These are phyloP conservation scores for Coenonympha glycerion DNA, from an alignment of 2,888 invertebrate species.

Conservation along the genomic window DNA sequence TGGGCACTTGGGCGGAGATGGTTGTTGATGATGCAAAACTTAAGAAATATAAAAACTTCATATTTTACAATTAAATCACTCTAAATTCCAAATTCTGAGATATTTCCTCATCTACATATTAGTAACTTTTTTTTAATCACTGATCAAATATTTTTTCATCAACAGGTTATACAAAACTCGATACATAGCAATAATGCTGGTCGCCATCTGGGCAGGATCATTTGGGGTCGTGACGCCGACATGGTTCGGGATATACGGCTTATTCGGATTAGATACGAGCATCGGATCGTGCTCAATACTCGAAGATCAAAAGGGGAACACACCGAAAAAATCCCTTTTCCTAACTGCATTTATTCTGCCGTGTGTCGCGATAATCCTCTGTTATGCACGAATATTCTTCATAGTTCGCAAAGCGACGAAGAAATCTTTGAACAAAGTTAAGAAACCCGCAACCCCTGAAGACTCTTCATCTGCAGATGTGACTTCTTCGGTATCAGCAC, in stretches of 20 bases:
- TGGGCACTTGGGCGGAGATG: too few species aligned
- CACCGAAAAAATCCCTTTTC: slow-evolving; percentile 87
- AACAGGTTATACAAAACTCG: slow-evolving; percentile 81
- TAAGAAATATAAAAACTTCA: too few species aligned
- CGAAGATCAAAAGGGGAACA: slow-evolving; percentile 78
- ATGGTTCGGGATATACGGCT: slow-evolving; percentile 84
- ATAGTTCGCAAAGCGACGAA: slow-evolving; percentile 83
- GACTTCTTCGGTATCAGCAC: slow-evolving; percentile 25
- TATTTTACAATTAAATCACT: too few species aligned
- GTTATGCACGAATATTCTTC: slow-evolving; percentile 88
- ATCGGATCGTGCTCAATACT: slow-evolving; percentile 89
- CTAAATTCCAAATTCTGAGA: too few species aligned
- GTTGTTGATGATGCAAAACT: too few species aligned
- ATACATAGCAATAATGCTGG: slow-evolving; percentile 82
- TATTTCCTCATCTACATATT: too few species aligned
- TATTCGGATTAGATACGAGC: slow-evolving; percentile 82
- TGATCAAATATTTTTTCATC: slow-evolving; percentile 3
- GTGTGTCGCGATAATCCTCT: slow-evolving; percentile 86
- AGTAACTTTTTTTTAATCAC: too few species aligned
- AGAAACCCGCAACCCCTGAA: slow-evolving; percentile 38
- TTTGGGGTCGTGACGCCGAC: slow-evolving; percentile 83
- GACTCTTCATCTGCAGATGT: slow-evolving; percentile 28
- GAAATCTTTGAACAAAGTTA: slow-evolving; percentile 64
- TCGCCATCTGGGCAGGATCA: slow-evolving; percentile 81
- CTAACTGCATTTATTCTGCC: slow-evolving; percentile 89